phyloP scores from a whole-genome alignment of 2,113 vertebrate genomes.

The Ameiurus melas region DNA sequence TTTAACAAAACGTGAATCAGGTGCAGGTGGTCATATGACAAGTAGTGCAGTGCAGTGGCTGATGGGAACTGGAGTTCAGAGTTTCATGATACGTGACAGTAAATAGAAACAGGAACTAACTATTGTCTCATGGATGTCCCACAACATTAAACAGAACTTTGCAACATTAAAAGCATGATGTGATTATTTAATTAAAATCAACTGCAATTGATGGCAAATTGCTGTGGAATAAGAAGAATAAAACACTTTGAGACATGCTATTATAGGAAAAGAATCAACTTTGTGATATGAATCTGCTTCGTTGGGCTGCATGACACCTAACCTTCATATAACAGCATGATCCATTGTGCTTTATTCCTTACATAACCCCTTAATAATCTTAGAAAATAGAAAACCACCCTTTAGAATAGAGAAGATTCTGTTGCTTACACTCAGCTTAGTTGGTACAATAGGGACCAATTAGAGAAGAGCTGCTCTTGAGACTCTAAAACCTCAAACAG shows the following conservation, averaged over 20 bases:
- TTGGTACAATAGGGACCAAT: conserved; percentile 50
- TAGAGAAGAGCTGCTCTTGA: conserved; percentile 30
- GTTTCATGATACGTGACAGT: no score
- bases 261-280: not conserved
- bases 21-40: no score
- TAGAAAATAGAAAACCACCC: not conserved
- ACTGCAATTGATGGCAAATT: not conserved
- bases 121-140: not conserved
- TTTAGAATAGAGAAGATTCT: conserved; percentile 12
- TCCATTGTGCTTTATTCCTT: not conserved
- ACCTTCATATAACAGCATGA: not conserved
- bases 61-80: no score
- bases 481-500: conserved; percentile 35
- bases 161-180: not conserved
- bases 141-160: not conserved
- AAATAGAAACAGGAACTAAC: not conserved
- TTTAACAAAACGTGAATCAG: no score
- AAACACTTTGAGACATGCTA: not conserved
- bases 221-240: not conserved
- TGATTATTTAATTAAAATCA: not conserved
- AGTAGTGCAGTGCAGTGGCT: no score
- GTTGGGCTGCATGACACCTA: not conserved
- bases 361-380: not conserved
- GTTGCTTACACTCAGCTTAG: conserved; percentile 28
- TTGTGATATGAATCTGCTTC: not conserved